These are phyloP conservation scores for Ophiodon elongatus DNA, from an alignment of 2,113 vertebrate genomes.

Conservation along the genomic window DNA sequence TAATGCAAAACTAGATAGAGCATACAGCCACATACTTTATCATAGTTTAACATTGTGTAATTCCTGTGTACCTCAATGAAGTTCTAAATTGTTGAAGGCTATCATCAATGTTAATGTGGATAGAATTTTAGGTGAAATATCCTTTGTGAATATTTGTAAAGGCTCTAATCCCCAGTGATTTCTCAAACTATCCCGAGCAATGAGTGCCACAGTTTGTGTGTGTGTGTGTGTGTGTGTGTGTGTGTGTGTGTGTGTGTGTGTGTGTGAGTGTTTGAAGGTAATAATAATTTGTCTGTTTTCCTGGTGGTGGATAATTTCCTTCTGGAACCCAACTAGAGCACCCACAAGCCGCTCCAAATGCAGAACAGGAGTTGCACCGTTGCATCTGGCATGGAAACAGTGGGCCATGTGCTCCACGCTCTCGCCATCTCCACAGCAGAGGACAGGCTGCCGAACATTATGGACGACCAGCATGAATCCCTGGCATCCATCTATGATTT, in stretches of 20 bases:
- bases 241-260: slow-evolving; percentile 5
- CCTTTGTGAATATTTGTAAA: neutral
- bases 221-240: neutral
- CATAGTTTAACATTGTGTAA: neutral
- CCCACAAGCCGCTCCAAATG: slow-evolving; percentile 40
- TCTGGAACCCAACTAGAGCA: slow-evolving; percentile 43
- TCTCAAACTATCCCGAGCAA: neutral
- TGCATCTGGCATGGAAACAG: slow-evolving; percentile 72
- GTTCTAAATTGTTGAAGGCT: neutral
- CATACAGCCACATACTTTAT: neutral
- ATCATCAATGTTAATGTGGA: neutral
- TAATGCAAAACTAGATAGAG: neutral
- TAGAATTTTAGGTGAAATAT: neutral
- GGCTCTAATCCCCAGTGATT: neutral
- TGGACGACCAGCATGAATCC: slow-evolving; percentile 72
- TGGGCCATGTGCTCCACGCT: slow-evolving; percentile 63
- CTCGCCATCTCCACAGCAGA: slow-evolving; percentile 60
- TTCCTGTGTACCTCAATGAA: neutral
- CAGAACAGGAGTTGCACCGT: slow-evolving; percentile 64
- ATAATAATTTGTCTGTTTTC: slow-evolving; percentile 50
- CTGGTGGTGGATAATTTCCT: slow-evolving; percentile 56
- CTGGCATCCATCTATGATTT: slow-evolving; percentile 48
- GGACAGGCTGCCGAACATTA: slow-evolving; percentile 71
- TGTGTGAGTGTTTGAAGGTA: slow-evolving; percentile 18
- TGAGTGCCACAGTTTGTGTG: slow-evolving; percentile 10